Base-by-base conservation (phyloP, 2,797 vertebrate species). In the Enteromius viviparus region DNA sequence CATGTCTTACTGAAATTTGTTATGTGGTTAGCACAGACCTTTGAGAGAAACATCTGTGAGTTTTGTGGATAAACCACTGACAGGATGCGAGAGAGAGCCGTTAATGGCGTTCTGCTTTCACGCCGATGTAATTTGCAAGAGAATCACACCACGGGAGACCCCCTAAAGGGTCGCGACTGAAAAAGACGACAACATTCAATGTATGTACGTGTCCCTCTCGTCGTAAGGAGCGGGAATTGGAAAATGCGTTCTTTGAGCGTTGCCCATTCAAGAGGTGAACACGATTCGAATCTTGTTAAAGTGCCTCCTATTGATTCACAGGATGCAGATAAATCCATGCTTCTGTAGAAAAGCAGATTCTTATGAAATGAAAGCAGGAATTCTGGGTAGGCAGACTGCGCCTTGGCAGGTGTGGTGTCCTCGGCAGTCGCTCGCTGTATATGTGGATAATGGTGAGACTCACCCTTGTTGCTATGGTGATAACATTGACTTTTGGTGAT, bases 21-120 rank as follows among this genome's bases (percentile, higher is more conserved):
- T 89, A 80, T 76, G 86, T 84, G 81, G 85, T 89, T 93, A 89
- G 80, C 62, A 51, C 72, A 72, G 85, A 87, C 90, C 92, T 94
- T 95, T 94, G 91, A 85, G 90, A 92, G 87, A 82, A 89, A 94
- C 95, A 95, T 95, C 94, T 94, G 94, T 91, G 91, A 91, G 92
- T 93, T 94, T 89, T 92, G 91, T 92, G 92, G 89, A 91, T 89
- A 85, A 85, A 90, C 91, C 87, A 83, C 79, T 89, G 88, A 90
- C 91, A 94, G 93, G 94, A 94, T 93, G 92, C 88, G 88, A 87
- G 87, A 87, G 87, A 89, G 88, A 87, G 89, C 65, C 60, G 77
- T 91, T 93, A 93, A 94, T 92, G 87, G 92, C 86, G 87, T 90
- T 93, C 90, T 89, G 90, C 92, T 93, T 94, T 92, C 88, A 91